Percentiles rank a stretch among this genome's conserved stretches.
These are phyloP conservation scores for Ecliptopera silaceata DNA, from an alignment of 2,888 invertebrate species.

Conservation along the genomic window DNA sequence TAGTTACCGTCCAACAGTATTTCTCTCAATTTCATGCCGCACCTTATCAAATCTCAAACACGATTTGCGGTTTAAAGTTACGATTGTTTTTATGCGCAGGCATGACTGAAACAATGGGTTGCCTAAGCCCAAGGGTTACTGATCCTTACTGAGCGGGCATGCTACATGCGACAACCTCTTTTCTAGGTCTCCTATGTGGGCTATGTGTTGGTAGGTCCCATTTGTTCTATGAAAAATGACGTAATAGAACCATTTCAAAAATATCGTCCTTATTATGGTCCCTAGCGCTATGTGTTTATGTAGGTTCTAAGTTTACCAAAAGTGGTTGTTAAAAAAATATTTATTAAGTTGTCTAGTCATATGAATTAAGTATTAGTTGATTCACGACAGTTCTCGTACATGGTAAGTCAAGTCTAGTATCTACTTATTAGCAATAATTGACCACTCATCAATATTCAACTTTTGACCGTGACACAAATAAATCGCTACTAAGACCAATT, in stretches of 20 bases:
- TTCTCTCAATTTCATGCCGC: no score
- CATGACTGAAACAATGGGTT: conserved; percentile 49
- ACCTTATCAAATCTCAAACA: neutral
- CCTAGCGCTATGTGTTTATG: no score
- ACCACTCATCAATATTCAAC: neutral
- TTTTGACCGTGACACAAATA: conserved; percentile 14
- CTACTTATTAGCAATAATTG: neutral
- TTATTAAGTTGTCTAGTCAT: no score
- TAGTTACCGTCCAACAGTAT: no score
- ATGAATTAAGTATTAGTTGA: no score
- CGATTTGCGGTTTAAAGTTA: conserved; percentile 12
- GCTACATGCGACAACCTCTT: neutral
- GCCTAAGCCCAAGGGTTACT: conserved; percentile 31
- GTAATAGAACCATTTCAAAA: no score
- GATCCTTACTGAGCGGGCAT: conserved; percentile 8
- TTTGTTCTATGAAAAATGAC: no score
- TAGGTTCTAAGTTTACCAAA: no score
- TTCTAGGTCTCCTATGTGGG: no score
- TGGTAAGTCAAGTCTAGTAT: neutral
- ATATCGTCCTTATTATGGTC: no score
- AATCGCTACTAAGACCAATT: no score
- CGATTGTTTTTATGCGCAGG: conserved; percentile 24
- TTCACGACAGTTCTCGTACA: neutral
- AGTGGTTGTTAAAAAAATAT: no score
- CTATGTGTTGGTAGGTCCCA: neutral